Conservation (phyloP, 2,797 vertebrate species). For the Remorina albescens region DNA sequence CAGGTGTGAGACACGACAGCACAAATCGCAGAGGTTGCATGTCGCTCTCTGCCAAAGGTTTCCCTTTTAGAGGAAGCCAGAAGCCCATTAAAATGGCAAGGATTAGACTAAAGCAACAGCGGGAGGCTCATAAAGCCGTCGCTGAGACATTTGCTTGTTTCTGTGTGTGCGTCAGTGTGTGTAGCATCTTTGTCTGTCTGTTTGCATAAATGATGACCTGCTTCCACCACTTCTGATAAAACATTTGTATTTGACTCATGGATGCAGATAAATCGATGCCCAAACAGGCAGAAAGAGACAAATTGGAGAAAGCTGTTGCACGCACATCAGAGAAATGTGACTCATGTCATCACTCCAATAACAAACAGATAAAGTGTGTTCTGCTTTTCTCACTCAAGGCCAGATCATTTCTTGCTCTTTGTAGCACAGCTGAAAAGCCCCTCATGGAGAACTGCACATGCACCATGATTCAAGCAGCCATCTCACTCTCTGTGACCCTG, state of each 20-base stretch:
- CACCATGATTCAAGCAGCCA: no score
- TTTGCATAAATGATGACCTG: conserved; percentile 23
- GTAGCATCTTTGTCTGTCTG: conserved; percentile 19
- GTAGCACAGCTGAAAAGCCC: not conserved
- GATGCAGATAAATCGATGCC: conserved; percentile 15
- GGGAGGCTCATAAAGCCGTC: conserved; percentile 60
- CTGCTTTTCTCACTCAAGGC: conserved; percentile 20
- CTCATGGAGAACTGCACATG: not conserved
- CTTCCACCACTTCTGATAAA: conserved; percentile 29
- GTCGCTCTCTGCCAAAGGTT: conserved; percentile 50
- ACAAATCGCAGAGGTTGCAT: conserved; percentile 1
- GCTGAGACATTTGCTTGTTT: conserved; percentile 41
- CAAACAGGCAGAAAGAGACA: not conserved
- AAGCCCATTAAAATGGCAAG: conserved; percentile 72
- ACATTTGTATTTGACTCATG: conserved; percentile 20
- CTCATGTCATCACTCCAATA: not conserved
- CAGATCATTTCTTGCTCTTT: not conserved
- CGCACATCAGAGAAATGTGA: not conserved
- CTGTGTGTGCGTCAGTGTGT: conserved; percentile 15
- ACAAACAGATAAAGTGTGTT: not conserved
- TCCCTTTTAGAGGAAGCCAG: conserved; percentile 62
- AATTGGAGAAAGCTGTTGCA: not conserved
- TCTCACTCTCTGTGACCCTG: not conserved
- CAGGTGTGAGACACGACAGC: conserved; percentile 43
- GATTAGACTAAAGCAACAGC: conserved; percentile 67